A percentile compares a stretch with the other conserved stretches of the same genome.
Evolutionary conservation across 2,888 invertebrate genomes (phyloP).

Genomic region (Tubulanus polymorphus): DNA sequence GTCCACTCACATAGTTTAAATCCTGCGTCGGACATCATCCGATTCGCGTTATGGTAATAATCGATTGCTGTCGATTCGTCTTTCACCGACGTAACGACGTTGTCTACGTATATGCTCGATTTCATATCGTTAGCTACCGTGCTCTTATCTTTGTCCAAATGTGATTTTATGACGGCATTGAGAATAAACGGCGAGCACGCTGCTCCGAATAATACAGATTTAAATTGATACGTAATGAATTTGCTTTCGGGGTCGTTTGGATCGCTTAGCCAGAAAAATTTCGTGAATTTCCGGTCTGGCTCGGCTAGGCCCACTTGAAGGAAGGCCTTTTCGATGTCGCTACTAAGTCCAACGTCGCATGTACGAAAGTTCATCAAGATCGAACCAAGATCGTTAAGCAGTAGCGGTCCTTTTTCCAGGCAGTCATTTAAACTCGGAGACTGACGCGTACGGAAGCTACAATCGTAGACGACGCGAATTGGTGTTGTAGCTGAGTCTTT

Average conservation of each 20-base stretch:
- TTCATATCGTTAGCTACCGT: neutral
- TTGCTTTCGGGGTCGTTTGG: constrained; percentile 13
- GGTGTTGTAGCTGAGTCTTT: constrained; percentile 20
- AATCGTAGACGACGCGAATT: constrained; percentile 19
- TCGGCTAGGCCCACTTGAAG: constrained; percentile 12
- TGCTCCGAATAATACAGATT: constrained; percentile 14
- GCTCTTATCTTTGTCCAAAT: constrained; percentile 5
- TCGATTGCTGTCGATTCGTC: neutral
- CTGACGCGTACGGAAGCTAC: constrained; percentile 7
- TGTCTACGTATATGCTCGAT: constrained; percentile 17
- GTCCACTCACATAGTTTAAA: constrained; percentile 17
- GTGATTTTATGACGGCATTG: constrained; percentile 15
- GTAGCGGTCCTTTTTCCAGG: too few species aligned
- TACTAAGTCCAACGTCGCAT: constrained; percentile 8
- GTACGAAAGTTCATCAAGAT: constrained; percentile 18
- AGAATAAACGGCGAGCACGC: constrained; percentile 10
- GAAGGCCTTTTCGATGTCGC: constrained; percentile 10
- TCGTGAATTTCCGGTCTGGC: constrained; percentile 13
- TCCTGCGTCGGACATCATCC: constrained; percentile 8
- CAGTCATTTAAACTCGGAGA: constrained; percentile 20
- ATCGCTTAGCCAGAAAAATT: constrained; percentile 18
- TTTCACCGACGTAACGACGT: constrained; percentile 7
- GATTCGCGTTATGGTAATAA: constrained; percentile 9
- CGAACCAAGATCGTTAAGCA: constrained; percentile 18
- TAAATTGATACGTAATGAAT: constrained; percentile 12